Evolutionary conservation across 2,113 vertebrate species (phyloP), one percentile per base, ranked within the genome.

Genomic region (Struthidea cinerea): DNA sequence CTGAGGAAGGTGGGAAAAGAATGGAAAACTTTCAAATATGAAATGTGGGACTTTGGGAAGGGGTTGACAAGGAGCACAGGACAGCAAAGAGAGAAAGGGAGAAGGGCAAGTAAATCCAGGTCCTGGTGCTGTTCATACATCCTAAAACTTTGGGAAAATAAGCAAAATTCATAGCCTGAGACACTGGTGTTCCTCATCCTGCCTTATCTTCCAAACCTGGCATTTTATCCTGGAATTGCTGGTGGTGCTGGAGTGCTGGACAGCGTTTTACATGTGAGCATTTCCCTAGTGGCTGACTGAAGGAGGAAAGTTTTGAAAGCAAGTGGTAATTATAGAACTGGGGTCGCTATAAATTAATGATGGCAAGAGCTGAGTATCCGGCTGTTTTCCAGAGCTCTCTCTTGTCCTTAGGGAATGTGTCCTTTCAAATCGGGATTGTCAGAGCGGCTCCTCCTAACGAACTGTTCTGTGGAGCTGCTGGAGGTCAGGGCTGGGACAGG

Each of bases 241-340:
- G 3, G 0, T 60, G 81, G 57, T 39, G 0, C 15, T 13, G 9
- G 33, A 30, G 21, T 44, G 18, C 59, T 10, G 61, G 49, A 1
- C 14, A 57, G 24, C 9, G 1, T 50, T 57, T 68, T 22, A 4
- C 8, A 3, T 24, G n/a, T 18, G 24, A 21, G 18, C 8, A 6
- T 55, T 55, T 39, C 55, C 59, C 10, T 21, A 10, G 56, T 24
- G 22, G 26, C 32, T 70, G 60, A 9, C 18, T 70, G 47, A 16
- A 52, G 41, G 33, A 55, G 79, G 39, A 6, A 55, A 28, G 44
- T 64, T 83, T 28, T n/a, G 68, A 67, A 37, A 73, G 33, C 63
- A 28, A 53, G 28, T 15, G 46, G 21, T 33, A 20, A 84, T 84
- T 74, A 13, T 2, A 24, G 16, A 6, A 2, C 9, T 53, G 15